Evolutionary conservation across 2,797 vertebrate species (phyloP).

Genomic region (Salarias fasciatus): DNA sequence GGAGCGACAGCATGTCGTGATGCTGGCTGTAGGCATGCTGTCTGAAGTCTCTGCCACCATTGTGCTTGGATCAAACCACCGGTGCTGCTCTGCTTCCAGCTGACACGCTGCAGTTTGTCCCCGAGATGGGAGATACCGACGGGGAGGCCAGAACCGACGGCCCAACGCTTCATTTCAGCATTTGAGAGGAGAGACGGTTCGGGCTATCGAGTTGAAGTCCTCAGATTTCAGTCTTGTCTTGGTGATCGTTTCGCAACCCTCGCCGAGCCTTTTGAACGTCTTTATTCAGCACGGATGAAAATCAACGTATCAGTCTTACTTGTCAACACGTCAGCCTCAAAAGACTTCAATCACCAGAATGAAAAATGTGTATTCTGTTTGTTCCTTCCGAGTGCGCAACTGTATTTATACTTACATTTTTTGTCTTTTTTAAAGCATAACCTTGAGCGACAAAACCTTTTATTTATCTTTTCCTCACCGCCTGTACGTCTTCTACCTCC

Average conservation of each 20-base stretch:
- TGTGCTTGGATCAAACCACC: slow-evolving; percentile 81
- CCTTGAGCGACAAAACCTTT: slow-evolving; percentile 8
- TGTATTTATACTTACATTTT: not conserved
- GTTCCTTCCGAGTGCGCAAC: not conserved
- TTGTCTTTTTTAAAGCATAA: slow-evolving; percentile 6
- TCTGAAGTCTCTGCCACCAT: slow-evolving; percentile 93
- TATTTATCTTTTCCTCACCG: not conserved
- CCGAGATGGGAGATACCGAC: slow-evolving; percentile 13
- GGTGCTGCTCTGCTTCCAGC: slow-evolving; percentile 89
- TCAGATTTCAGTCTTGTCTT: too few species aligned
- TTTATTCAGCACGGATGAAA: slow-evolving; percentile 14
- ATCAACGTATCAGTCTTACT: slow-evolving; percentile 9
- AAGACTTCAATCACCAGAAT: slow-evolving; percentile 24
- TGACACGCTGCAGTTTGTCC: slow-evolving; percentile 61
- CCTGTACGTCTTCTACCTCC: slow-evolving; percentile 11
- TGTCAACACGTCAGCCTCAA: slow-evolving; percentile 21
- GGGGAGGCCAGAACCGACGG: slow-evolving; percentile 13
- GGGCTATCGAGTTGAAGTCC: too few species aligned
- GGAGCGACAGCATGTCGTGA: slow-evolving; percentile 83
- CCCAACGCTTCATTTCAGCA: not conserved
- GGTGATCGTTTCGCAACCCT: too few species aligned
- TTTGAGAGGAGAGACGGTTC: slow-evolving; percentile 5
- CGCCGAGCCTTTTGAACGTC: slow-evolving; percentile 25
- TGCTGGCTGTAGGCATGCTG: slow-evolving; percentile 87
- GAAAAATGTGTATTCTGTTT: slow-evolving; percentile 14